Base-by-base conservation (phyloP, 2,888 invertebrate species). In the Nudaria mundana region DNA sequence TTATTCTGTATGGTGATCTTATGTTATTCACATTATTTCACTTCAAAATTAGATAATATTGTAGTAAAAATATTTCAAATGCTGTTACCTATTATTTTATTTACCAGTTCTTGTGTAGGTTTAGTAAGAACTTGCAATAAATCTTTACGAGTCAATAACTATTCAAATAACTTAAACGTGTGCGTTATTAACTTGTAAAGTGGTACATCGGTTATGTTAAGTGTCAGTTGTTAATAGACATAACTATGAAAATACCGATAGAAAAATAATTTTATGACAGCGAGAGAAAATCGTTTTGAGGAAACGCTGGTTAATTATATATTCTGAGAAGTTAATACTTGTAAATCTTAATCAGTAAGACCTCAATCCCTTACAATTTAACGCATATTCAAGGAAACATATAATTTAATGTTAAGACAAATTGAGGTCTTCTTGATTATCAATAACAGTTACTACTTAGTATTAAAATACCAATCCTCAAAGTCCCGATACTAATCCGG, bases 401-500 rank as follows among this genome's bases (percentile, higher is more conserved):
- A 2, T 6, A 3, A 14, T n/a, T n/a, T n/a, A n/a, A n/a, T n/a
- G n/a, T n/a, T n/a, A n/a, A n/a, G n/a, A 6, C 4, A 24, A 24
- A 24, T 32, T 32, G 32, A 24, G 33, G 16, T 0, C 33, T 13
- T n/a, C 6, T 12, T 13, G 8, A 14, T 14, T 28, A 14, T 2
- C 8, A 28, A n/a, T 22, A 7, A 24, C 23, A 8, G 22, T n/a
- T 2, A 23, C 10, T 15, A 8, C 14, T n/a, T 2, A 23, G 6
- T 15, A 24, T 15, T 33, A 15, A 33, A 16, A 24, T 4, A 8
- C 24, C 22, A 18, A 18, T 31, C 26, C 16, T 11, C 28, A 39
- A 44, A 31, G n/a, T n/a, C 25, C 33, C 23, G 12, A 2, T 31
- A 23, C 28, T 33, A 37, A 52, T 48, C 40, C 25, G 25, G 31